Evolutionary conservation across 1,140 invertebrate genomes (phyloP).

Genomic region (Carcinoscorpius rotundicauda): DNA sequence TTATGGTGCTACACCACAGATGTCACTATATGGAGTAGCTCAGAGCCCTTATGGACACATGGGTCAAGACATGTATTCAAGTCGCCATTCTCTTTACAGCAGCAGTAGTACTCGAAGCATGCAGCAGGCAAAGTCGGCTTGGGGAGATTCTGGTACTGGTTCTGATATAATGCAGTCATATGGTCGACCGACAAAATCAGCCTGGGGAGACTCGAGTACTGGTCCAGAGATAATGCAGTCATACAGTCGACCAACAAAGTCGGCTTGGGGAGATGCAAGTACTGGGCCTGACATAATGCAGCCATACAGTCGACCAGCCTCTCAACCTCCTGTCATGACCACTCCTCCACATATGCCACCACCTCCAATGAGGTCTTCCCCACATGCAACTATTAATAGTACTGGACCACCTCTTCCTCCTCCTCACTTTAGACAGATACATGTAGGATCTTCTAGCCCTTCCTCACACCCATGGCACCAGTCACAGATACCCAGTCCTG

Average conservation of each 20-base stretch:
- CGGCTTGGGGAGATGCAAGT: neutral
- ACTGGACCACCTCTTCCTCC: slow-evolving; percentile 6
- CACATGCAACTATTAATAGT: slow-evolving; percentile 9
- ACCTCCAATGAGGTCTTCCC: slow-evolving; percentile 15
- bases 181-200: slow-evolving; percentile 6
- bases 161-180: no score
- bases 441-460: slow-evolving; percentile 13
- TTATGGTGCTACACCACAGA: slow-evolving; percentile 12
- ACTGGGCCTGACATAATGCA: neutral
- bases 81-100: slow-evolving; percentile 14
- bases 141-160: slow-evolving; percentile 3
- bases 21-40: slow-evolving; percentile 11
- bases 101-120: slow-evolving; percentile 11
- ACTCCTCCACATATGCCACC: slow-evolving; percentile 13
- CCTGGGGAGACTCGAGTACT: neutral
- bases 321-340: slow-evolving; percentile 9
- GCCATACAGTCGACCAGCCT: slow-evolving; percentile 8
- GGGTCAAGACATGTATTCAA: slow-evolving; percentile 8
- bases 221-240: slow-evolving; percentile 14
- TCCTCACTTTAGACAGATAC: slow-evolving; percentile 18
- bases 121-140: slow-evolving; percentile 17
- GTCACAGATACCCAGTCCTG: slow-evolving; percentile 21
- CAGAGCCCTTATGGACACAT: slow-evolving; percentile 2
- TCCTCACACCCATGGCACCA: slow-evolving; percentile 22
- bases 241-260: slow-evolving; percentile 12